These are phyloP conservation scores for Melanotaenia nigrans DNA, from an alignment of 2,797 vertebrate genomes.

Conservation along the genomic window DNA sequence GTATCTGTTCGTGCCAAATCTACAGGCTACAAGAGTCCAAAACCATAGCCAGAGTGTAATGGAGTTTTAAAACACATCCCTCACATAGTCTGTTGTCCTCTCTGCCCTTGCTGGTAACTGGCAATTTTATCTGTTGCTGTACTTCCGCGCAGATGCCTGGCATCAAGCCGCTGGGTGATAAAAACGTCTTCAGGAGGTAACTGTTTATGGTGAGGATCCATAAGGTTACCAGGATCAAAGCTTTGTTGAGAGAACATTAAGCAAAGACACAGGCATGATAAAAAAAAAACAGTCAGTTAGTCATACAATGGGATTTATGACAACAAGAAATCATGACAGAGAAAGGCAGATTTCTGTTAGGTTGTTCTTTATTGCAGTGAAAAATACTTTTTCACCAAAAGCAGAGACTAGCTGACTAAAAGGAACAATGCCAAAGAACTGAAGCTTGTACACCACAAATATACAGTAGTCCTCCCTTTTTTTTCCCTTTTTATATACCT, in stretches of 20 bases:
- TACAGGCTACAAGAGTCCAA: constrained; percentile 12
- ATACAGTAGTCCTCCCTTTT: not conserved
- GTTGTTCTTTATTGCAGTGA: constrained; percentile 66
- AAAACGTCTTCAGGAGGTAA: constrained; percentile 80
- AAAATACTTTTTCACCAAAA: constrained; percentile 40
- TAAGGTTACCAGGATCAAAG: constrained; percentile 82
- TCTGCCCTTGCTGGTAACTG: constrained; percentile 65
- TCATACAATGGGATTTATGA: constrained; percentile 77
- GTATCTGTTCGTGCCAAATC: constrained; percentile 33
- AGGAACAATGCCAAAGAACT: constrained; percentile 65
- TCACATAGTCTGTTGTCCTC: constrained; percentile 47
- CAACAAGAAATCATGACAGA: constrained; percentile 60
- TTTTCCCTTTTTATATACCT: constrained; percentile 26
- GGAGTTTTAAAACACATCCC: constrained; percentile 44
- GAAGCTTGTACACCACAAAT: constrained; percentile 49
- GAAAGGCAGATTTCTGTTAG: constrained; percentile 65
- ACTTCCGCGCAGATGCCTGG: constrained; percentile 76
- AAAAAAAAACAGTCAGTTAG: constrained; percentile 73
- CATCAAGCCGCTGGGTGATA: constrained; percentile 71
- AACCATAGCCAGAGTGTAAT: constrained; percentile 28
- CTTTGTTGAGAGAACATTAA: constrained; percentile 67
- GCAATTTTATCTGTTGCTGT: constrained; percentile 70
- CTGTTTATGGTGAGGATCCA: constrained; percentile 81
- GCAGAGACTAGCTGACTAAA: constrained; percentile 46
- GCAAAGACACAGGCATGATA: constrained; percentile 72